Base-by-base conservation (phyloP, 2,113 vertebrate genomes). In the Hystrix cristata region DNA sequence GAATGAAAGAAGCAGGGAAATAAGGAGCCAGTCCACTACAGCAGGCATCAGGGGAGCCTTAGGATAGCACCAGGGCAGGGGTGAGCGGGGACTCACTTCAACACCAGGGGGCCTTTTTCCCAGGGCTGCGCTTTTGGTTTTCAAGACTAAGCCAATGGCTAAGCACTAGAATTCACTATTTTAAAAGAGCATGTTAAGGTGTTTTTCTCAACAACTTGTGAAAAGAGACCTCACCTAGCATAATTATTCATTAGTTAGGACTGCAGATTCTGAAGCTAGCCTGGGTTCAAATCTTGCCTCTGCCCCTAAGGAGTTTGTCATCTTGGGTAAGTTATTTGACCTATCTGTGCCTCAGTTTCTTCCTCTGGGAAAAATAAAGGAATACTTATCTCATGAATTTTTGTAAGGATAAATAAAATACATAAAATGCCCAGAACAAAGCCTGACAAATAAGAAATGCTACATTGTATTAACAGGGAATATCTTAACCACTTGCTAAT, bases 1-100 rank as follows among this genome's bases (percentile, higher is more conserved):
- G 2, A 6, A 5, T 43, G 1, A 18, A 51, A 29, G 19, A 16
- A 10, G 31, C 1, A 1, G 31, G 53, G 34, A 46, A 38, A 5
- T 8, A 15, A 79, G 67, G 21, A 38, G 51, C 48, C 31, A 0
- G 5, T 10, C 19, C 46, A 0, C 53, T 25, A 15, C 0, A 48
- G 23, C 38, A 38, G 51, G 55, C 51, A 48, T 4, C 21, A 25
- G 1, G n/a, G 15, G 0, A 6, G 31, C 0, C 0, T 65, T 6
- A 23, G 72, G 31, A 1, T n/a, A 3, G 3, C 8, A 48, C 8
- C 8, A 10, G 29, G 48, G 48, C 12, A 12, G 18, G 38, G 27
- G 53, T 1, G 5, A 5, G 31, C 51, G 51, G 69, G 43, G 43
- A 8, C 18, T 82, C 34, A 43, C 6, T 65, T 43, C 11, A 38